phyloP scores from a whole-genome alignment of 2,797 vertebrate genomes.

The Cyclura pinguis region DNA sequence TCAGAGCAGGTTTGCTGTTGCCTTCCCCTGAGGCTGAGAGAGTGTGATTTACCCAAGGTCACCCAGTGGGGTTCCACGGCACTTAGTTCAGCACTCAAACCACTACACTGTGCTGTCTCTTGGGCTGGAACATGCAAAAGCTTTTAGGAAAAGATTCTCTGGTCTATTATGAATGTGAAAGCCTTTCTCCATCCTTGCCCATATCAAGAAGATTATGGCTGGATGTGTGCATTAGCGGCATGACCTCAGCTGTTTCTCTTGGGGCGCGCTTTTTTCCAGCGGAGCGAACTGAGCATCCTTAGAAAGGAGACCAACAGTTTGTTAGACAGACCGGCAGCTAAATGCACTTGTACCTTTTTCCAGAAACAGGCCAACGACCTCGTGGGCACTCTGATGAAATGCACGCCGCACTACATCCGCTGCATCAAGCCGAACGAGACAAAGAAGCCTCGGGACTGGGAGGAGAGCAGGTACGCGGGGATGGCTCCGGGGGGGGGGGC shows the following conservation, averaged over 20 bases:
- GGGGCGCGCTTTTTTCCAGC: neutral
- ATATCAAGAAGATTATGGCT: neutral
- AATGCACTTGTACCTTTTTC: neutral
- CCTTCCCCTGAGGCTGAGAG: too few species aligned
- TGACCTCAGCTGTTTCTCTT: neutral
- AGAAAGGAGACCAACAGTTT: neutral
- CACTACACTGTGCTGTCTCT: too few species aligned
- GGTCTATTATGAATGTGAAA: neutral
- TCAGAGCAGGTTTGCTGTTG: too few species aligned
- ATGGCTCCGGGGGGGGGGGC: neutral
- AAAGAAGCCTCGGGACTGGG: constrained; percentile 96
- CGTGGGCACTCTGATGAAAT: constrained; percentile 97
- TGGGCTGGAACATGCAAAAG: neutral
- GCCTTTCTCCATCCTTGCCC: neutral
- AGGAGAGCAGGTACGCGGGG: constrained; percentile 91
- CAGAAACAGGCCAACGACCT: constrained; percentile 99
- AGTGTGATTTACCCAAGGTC: too few species aligned
- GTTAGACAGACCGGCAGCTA: neutral
- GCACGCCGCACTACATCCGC: constrained; percentile 98
- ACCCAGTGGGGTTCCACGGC: too few species aligned
- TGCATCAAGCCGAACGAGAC: constrained; percentile 99
- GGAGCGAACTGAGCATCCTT: neutral
- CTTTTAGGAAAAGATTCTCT: neutral
- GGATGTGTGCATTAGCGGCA: neutral
- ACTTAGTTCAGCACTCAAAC: too few species aligned